phyloP scores from a whole-genome alignment of 2,888 invertebrate genomes.

The Aquatica leii region DNA sequence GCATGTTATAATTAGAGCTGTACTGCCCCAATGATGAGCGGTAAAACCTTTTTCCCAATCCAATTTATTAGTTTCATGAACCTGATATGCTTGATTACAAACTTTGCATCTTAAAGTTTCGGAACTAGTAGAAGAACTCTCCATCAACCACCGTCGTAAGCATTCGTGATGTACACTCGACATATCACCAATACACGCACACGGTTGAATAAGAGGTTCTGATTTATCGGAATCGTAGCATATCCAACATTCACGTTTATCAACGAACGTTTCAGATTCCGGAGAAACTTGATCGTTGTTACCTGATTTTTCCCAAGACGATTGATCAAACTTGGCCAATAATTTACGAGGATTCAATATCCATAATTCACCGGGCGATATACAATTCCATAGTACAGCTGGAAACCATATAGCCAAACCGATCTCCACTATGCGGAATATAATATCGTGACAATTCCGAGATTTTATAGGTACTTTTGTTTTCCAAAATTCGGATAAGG shows the following conservation, averaged over 20 bases:
- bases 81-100: conserved; percentile 83
- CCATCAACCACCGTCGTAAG: conserved; percentile 87
- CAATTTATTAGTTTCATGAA: conserved; percentile 77
- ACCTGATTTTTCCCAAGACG: conserved; percentile 27
- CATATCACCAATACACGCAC: conserved; percentile 92
- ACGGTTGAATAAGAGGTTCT: conserved; percentile 88
- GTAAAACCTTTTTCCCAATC: conserved; percentile 88
- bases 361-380: conserved; percentile 93
- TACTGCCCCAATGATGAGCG: conserved; percentile 84
- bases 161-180: conserved; percentile 92
- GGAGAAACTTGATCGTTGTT: conserved; percentile 37
- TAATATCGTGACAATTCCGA: conserved; percentile 91
- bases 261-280: conserved; percentile 65
- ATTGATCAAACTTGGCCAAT: conserved; percentile 64
- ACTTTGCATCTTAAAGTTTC: conserved; percentile 75
- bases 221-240: conserved; percentile 85
- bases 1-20: conserved; percentile 77
- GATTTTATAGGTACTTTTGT: conserved; percentile 87
- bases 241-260: conserved; percentile 87
- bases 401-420: conserved; percentile 96
- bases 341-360: conserved; percentile 90
- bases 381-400: conserved; percentile 95
- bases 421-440: conserved; percentile 90
- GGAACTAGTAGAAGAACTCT: conserved; percentile 63
- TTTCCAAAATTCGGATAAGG: conserved; percentile 92